Percentiles rank a stretch among this genome's conserved stretches.
Conservation (phyloP, 2,113 vertebrate genomes). For the Zingel zingel region DNA sequence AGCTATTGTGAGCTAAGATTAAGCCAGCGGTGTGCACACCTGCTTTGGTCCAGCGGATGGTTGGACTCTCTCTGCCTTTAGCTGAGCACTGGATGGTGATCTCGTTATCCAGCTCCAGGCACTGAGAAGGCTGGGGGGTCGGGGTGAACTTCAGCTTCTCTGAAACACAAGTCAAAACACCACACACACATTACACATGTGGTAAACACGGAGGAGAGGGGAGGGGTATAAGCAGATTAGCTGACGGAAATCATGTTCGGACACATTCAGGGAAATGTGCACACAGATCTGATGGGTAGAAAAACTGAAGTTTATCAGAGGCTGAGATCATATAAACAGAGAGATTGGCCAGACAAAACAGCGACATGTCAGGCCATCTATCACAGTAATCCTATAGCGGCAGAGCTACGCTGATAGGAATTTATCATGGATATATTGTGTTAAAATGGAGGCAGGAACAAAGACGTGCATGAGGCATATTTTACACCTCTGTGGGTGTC, state of each 20-base stretch:
- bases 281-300: constrained; percentile 18
- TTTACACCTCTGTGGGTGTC: constrained; percentile 68
- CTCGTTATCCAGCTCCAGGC: constrained; percentile 94
- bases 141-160: constrained; percentile 98
- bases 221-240: too few relatives aligned
- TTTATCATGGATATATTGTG: constrained; percentile 36
- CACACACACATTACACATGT: constrained; percentile 24
- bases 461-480: constrained; percentile 41
- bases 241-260: constrained; percentile 51
- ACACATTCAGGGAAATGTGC: constrained; percentile 36
- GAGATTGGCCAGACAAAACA: constrained; percentile 50
- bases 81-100: constrained; percentile 93
- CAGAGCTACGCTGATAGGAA: constrained; percentile 29
- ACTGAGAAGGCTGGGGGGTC: constrained; percentile 90
- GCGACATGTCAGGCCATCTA: constrained; percentile 17
- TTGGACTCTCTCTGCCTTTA: constrained; percentile 90
- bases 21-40: constrained; percentile 77
- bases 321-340: constrained; percentile 55
- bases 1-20: background rate
- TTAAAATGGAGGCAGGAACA: constrained; percentile 27
- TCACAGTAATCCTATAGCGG: constrained; percentile 32
- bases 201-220: background rate
- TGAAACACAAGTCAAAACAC: constrained; percentile 78
- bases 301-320: constrained; percentile 36
- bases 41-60: constrained; percentile 93